Base-by-base conservation (phyloP, 2,797 vertebrate species). In the Hippocampus kuda region DNA sequence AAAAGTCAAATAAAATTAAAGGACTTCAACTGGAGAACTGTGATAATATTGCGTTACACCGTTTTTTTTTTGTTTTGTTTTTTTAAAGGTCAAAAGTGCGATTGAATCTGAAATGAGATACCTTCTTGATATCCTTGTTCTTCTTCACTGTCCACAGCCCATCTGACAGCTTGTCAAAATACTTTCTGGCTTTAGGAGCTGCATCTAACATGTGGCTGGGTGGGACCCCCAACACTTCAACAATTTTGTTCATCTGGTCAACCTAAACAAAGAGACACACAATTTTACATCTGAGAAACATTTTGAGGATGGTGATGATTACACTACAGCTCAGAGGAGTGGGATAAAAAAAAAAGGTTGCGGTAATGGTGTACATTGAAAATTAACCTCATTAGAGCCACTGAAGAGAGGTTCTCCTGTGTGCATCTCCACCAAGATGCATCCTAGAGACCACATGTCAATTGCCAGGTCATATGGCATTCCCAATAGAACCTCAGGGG, bases 161-260 rank as follows among this genome's bases (percentile, higher is more conserved):
- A 68, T 95, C 94, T 65, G 94, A 94, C 77, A 96, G 89, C 82
- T 95, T 94, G 86, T 97, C 95, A 80, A 97, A 97, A 84, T 96
- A 97, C 82, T 97, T 97, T 62, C 94, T 92, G 79, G 95, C 94
- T 90, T 96, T 97, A 76, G 95, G 95, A 57, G 95, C 95, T 88
- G 95, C 92, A 71, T 96, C 95, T 82, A 96, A 80, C 95, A 96
- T 96, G 91, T 95, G 94, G 75, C 92, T 92, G 20, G 95, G 94
- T 0, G 95, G 95, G 71, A 95, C 92, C 24, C 95, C 95, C 75
- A 96, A 84, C 69, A 97, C 95, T 86, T 97, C 95, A 81, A 97
- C 95, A 49, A 96, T 96, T 80, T 95, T 94, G 89, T 94, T 94
- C 95, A 96, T 96, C 90, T 97, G 94, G 89, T 97, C 95, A 60